Conservation (phyloP, 1,140 invertebrate genomes). For the Leptopilina clavipes region DNA sequence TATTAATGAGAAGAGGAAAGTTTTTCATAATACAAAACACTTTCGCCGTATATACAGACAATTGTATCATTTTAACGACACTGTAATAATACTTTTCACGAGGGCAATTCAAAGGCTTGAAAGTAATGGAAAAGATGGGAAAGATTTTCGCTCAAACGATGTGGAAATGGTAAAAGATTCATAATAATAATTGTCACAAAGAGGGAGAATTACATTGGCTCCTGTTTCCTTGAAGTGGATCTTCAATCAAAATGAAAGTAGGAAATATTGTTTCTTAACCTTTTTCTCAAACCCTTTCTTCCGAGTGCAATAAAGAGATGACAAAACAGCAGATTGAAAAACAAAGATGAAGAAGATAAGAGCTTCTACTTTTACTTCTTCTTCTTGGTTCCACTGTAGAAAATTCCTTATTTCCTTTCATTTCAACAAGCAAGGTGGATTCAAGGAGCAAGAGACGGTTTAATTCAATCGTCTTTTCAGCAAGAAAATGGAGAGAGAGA, state of each 20-base stretch:
- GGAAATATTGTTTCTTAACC: neutral
- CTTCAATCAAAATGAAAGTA: slow-evolving; percentile 13
- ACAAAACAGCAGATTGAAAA: neutral
- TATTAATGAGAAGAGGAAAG: neutral
- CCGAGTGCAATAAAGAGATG: neutral
- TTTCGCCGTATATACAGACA: too few species aligned
- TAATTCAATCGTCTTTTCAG: slow-evolving; percentile 37
- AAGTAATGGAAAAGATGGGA: neutral
- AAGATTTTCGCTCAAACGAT: neutral
- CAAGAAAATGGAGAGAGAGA: neutral
- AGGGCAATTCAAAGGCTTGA: neutral
- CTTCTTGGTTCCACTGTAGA: neutral
- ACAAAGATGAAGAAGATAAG: slow-evolving; percentile 20
- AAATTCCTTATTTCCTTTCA: slow-evolving; percentile 31
- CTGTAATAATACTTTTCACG: neutral
- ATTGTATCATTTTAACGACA: too few species aligned
- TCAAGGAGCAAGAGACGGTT: slow-evolving; percentile 10
- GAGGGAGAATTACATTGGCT: neutral
- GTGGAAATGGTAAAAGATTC: neutral
- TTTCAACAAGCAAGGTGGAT: slow-evolving; percentile 6
- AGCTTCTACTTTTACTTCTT: neutral
- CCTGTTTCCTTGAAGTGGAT: neutral
- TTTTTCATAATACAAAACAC: too few species aligned
- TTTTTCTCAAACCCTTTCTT: neutral
- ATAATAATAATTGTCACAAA: slow-evolving; percentile 17